A percentile compares a stretch with the other conserved stretches of the same genome.
These are phyloP conservation scores for Araneus ventricosus DNA, from an alignment of 1,140 invertebrate genomes.

Conservation along the genomic window DNA sequence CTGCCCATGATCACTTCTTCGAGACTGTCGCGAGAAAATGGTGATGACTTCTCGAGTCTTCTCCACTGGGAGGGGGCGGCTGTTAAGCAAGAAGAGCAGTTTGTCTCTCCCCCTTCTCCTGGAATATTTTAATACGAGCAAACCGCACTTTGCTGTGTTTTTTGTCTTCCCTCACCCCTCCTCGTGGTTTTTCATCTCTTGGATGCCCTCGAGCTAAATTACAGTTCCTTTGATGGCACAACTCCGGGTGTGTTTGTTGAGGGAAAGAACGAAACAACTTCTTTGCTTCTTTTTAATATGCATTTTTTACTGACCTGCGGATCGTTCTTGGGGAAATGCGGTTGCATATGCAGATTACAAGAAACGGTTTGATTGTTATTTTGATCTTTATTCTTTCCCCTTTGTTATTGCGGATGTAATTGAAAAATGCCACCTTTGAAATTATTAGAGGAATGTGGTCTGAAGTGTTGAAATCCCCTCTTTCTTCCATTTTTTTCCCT, in stretches of 20 bases:
- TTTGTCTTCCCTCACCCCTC: not conserved
- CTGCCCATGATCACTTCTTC: constrained; percentile 53
- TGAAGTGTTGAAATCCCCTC: too few species aligned
- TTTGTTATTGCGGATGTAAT: not conserved
- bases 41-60: constrained; percentile 56
- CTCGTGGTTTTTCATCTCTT: not conserved
- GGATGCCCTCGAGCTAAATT: constrained; percentile 14
- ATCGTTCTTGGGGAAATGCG: not conserved
- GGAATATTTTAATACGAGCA: constrained; percentile 61
- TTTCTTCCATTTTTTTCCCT: too few species aligned
- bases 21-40: constrained; percentile 31
- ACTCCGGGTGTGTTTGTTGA: not conserved
- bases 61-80: constrained; percentile 30
- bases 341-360: not conserved
- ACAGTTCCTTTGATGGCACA: not conserved
- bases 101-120: not conserved
- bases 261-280: not conserved
- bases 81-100: constrained; percentile 17
- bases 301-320: not conserved
- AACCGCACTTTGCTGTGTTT: not conserved
- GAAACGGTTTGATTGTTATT: not conserved
- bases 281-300: not conserved
- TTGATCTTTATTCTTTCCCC: not conserved
- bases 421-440: not conserved
- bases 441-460: not conserved